Evolutionary conservation across 2,113 vertebrate genomes (phyloP), one percentile per base, ranked within the genome.

Genomic region (Pomatorhinus ruficollis): DNA sequence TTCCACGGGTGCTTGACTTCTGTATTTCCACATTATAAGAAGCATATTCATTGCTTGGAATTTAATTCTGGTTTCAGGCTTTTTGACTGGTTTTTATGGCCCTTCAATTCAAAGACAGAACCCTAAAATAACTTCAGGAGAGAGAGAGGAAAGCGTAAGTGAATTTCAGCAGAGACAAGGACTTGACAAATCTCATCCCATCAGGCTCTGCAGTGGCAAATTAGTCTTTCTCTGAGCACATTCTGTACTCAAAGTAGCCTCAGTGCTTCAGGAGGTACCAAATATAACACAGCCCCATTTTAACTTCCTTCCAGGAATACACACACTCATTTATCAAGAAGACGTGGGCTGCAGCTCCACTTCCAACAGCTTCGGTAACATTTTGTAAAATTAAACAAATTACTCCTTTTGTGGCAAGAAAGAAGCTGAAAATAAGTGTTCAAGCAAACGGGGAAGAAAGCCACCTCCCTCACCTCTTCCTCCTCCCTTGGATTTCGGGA

Each of bases 291-390:
- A 83, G 93, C 40, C 63, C 70, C 65, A 4, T 75, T 95, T 95
- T 88, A 87, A 91, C 94, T 93, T 89, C 81, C 90, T 96, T 95
- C 88, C 92, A 93, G 86, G 94, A 96, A 96, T 81, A 94, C 89
- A 91, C 70, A 53, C 63, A 53, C 60, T 50, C 89, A 72, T 93
- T 75, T 95, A 76, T 88, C 91, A 88, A 87, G 87, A 70, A 92
- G 80, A 96, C 64, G 81, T 92, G 94, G 94, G 96, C 93, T 81
- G 93, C 53, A 71, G 57, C 40, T 95, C 64, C 45, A 52, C 71
- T 74, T 93, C 90, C 92, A 92, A 90, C 79, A 83, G 92, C 83
- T 94, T 44, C 79, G 8, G 86, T 57, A 85, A 86, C 49, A 17
- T 87, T 84, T 33, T 65, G 64, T 54, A 31, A 76, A 94, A 88